These are phyloP conservation scores for Zosterops hypoxanthus DNA, from an alignment of 2,113 vertebrate genomes.

Conservation along the genomic window DNA sequence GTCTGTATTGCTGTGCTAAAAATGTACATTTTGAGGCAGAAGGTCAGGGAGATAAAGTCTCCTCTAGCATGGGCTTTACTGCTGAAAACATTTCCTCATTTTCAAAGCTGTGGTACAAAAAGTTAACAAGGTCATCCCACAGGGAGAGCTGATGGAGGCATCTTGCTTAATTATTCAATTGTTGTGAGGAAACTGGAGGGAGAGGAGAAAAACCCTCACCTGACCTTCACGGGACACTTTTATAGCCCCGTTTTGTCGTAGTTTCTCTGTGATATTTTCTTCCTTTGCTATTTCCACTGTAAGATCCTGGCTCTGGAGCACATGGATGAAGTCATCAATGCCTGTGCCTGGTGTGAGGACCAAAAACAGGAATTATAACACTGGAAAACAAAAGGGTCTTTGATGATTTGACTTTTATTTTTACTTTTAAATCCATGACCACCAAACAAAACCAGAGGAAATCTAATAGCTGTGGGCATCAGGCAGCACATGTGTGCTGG, in stretches of 20 bases:
- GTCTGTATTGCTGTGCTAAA: background rate
- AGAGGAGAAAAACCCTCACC: conserved; percentile 63
- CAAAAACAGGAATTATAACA: background rate
- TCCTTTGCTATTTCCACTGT: conserved; percentile 80
- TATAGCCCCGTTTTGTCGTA: conserved; percentile 87
- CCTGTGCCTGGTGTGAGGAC: conserved; percentile 72
- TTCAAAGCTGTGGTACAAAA: background rate
- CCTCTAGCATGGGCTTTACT: background rate
- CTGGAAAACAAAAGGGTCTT: background rate
- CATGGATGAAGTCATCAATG: conserved; percentile 84
- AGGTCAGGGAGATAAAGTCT: background rate
- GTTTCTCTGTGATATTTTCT: conserved; percentile 76
- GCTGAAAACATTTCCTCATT: background rate
- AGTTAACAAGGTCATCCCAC: too few relatives aligned
- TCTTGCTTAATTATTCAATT: background rate
- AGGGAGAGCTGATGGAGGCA: background rate
- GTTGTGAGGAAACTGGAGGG: background rate
- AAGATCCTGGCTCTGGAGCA: conserved; percentile 83
- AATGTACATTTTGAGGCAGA: background rate
- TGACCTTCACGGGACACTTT: conserved; percentile 79
- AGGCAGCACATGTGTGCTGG: background rate
- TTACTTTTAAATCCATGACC: background rate
- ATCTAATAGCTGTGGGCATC: background rate
- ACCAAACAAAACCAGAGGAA: background rate
- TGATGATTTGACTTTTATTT: background rate